A percentile compares a stretch with the other conserved stretches of the same genome.
These are phyloP conservation scores for Carduelis carduelis DNA, from an alignment of 2,797 vertebrate genomes.

Conservation along the genomic window DNA sequence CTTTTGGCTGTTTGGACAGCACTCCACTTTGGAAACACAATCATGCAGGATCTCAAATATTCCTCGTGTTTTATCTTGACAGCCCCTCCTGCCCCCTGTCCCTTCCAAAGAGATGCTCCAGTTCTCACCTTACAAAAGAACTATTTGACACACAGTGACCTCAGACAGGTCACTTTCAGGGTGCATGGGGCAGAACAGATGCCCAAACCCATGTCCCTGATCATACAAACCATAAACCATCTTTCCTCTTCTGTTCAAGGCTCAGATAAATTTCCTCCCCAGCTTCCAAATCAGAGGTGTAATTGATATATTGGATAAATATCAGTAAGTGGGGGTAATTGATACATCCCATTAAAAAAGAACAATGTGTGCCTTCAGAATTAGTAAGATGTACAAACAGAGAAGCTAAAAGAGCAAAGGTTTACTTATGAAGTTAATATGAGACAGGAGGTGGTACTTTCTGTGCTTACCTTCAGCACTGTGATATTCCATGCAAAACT, in stretches of 20 bases:
- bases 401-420: not conserved
- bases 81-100: rapidly evolving
- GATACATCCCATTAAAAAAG: not conserved
- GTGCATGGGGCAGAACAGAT: not conserved
- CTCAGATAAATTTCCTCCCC: not conserved
- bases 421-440: not conserved
- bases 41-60: not conserved
- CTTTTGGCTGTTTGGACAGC: not conserved
- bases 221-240: not conserved
- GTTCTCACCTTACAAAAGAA: not conserved
- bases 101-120: not conserved
- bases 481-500: slow-evolving; percentile 99
- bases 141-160: not conserved
- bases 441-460: not conserved
- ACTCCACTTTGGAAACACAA: not conserved
- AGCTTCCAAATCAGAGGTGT: not conserved
- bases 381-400: not conserved
- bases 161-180: not conserved
- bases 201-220: not conserved
- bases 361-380: not conserved
- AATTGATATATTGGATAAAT: not conserved
- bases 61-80: not conserved
- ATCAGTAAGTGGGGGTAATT: not conserved
- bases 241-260: not conserved
- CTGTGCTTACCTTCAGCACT: slow-evolving; percentile 88